Evolutionary conservation across 2,113 vertebrate species (phyloP).

Genomic region (Nestor notabilis): DNA sequence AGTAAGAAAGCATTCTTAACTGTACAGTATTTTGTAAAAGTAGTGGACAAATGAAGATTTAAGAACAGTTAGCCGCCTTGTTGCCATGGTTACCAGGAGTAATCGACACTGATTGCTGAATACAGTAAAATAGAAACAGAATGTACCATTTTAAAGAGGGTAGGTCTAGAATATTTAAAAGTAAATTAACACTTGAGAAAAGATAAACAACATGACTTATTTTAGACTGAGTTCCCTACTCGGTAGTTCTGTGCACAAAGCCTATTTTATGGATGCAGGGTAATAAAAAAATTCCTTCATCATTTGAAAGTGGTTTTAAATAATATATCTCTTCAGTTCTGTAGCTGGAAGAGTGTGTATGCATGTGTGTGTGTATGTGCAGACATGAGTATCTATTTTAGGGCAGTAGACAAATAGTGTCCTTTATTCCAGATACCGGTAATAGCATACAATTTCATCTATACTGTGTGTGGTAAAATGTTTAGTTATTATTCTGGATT

Average conservation of each 20-base stretch:
- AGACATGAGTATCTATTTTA: slow-evolving; percentile 9
- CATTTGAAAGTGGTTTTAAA: slow-evolving; percentile 35
- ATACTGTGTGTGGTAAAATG: not conserved
- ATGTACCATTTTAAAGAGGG: slow-evolving; percentile 72
- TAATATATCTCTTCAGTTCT: slow-evolving; percentile 40
- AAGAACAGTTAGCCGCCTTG: slow-evolving; percentile 70
- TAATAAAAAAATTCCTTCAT: slow-evolving; percentile 25
- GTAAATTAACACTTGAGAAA: slow-evolving; percentile 50
- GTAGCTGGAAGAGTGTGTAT: not conserved
- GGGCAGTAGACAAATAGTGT: slow-evolving; percentile 32
- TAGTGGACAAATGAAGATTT: slow-evolving; percentile 78
- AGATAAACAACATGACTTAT: slow-evolving; percentile 17
- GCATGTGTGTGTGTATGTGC: not conserved
- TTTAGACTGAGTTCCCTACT: slow-evolving; percentile 16
- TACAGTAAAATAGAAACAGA: slow-evolving; percentile 70
- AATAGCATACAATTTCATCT: slow-evolving; percentile 30
- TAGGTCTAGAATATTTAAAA: slow-evolving; percentile 54
- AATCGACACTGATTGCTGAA: slow-evolving; percentile 80
- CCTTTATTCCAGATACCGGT: slow-evolving; percentile 26
- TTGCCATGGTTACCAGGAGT: slow-evolving; percentile 75
- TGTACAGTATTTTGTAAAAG: slow-evolving; percentile 65
- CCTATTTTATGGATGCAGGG: not conserved
- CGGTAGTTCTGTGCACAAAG: slow-evolving; percentile 42
- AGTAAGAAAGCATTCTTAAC: slow-evolving; percentile 42
- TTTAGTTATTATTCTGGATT: not conserved